Evolutionary conservation across 2,797 vertebrate genomes (phyloP).

Genomic region (Salmo trutta): DNA sequence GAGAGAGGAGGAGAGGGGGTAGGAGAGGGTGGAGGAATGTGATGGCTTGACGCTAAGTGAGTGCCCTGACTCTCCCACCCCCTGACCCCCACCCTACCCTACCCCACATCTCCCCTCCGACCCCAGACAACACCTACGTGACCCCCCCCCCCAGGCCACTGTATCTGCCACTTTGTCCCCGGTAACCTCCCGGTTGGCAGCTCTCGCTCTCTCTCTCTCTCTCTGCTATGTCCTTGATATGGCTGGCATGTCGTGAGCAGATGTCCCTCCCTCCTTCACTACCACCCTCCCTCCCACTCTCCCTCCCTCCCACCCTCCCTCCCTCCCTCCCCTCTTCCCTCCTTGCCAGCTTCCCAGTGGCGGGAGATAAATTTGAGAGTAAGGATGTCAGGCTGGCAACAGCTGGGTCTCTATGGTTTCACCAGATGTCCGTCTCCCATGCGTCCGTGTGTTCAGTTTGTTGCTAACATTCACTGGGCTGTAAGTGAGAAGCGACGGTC

Average conservation of each 20-base stretch:
- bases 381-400: constrained; percentile 85
- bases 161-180: constrained; percentile 71
- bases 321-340: not conserved
- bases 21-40: constrained; percentile 52
- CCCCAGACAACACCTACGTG: constrained; percentile 44
- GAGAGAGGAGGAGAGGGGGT: no score
- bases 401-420: constrained; percentile 89
- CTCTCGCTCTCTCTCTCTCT: constrained; percentile 38
- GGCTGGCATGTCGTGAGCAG: constrained; percentile 82
- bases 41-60: constrained; percentile 56
- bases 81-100: constrained; percentile 39
- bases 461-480: constrained; percentile 76
- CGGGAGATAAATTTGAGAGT: constrained; percentile 85
- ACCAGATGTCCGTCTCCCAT: constrained; percentile 84
- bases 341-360: constrained; percentile 47
- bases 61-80: constrained; percentile 46
- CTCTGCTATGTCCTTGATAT: constrained; percentile 79
- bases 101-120: not conserved
- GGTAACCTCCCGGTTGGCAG: constrained; percentile 65
- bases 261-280: constrained; percentile 68
- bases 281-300: not conserved
- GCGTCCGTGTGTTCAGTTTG: not conserved
- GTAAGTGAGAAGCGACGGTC: constrained; percentile 57
- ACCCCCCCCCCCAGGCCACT: constrained; percentile 64
- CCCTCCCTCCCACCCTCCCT: no score